Evolutionary conservation across 2,113 vertebrate species (phyloP), one percentile per base, ranked within the genome.

Genomic region (Oriolus oriolus): DNA sequence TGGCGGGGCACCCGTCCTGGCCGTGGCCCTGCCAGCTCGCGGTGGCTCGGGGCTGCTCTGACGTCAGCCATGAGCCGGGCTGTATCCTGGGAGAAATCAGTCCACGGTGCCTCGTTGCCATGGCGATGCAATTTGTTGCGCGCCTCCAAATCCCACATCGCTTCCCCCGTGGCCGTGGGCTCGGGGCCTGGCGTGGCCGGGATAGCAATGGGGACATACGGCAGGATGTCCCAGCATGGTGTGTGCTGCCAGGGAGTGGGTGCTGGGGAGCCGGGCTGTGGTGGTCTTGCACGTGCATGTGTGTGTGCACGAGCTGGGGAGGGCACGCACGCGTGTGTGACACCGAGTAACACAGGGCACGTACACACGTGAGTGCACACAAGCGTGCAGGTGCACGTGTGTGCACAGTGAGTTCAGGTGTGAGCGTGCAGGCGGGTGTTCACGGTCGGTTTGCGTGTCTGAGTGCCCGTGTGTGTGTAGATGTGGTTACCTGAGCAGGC

Each of bases 21-120:
- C 79, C 13, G 1, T 24, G 37, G 52, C 79, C 71, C 49, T 77
- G 71, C 41, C 75, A 84, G 84, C 66, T 66, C 27, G 31, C 93
- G 39, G 69, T 74, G 24, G 84, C 96, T 92, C 3, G 59, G 87
- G 87, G 90, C 89, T 88, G 95, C 90, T 92, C 97, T 98, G 97
- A 99, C 98, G 98, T 99, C 98, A 98, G 97, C 78, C 61, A 45
- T 92, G 83, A 97, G 98, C 97, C 97, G 80, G 56, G 97, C 98
- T 96, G 97, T 98, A 98, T 97, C 98, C 98, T 94, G 71, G 97
- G 98, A 98, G 98, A 98, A 98, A 98, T 98, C 97, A 97, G 98
- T 98, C 98, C 98, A 98, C 97, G 97, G 98, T 97, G 98, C 99
- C 98, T 96, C 93, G 99, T 99, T 99, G 98, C 98, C 98, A 99